phyloP scores from a whole-genome alignment of 2,888 invertebrate genomes.

The Heliconius aoede region DNA sequence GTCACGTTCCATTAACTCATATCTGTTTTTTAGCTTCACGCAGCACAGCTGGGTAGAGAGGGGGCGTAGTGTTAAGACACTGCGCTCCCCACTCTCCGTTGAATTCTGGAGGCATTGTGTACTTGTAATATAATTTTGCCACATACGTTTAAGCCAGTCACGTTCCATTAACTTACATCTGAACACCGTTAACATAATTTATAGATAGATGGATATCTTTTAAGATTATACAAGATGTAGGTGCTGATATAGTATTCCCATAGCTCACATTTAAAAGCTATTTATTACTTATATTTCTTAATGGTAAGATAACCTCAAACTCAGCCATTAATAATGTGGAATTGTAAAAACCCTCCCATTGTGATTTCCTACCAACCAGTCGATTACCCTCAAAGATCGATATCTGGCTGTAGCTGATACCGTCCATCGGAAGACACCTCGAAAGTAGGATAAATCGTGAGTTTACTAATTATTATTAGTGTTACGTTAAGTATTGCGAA shows the following conservation, averaged over 20 bases:
- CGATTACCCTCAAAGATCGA: slow-evolving; percentile 65
- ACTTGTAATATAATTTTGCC: slow-evolving; percentile 17
- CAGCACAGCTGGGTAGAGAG: too few relatives aligned
- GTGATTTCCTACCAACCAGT: slow-evolving; percentile 50
- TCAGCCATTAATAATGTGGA: slow-evolving; percentile 42
- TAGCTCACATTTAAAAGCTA: slow-evolving; percentile 33
- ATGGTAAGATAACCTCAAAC: slow-evolving; percentile 42
- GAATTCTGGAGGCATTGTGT: too few relatives aligned
- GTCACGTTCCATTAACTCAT: slow-evolving; percentile 20
- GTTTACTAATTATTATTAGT: slow-evolving; percentile 77
- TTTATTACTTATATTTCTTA: slow-evolving; percentile 34
- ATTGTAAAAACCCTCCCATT: slow-evolving; percentile 45
- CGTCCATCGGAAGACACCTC: slow-evolving; percentile 69
- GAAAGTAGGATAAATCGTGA: slow-evolving; percentile 79
- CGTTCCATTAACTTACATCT: slow-evolving; percentile 28
- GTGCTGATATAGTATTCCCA: slow-evolving; percentile 15
- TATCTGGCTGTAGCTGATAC: slow-evolving; percentile 75
- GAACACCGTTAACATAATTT: slow-evolving; percentile 13
- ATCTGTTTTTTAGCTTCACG: too few relatives aligned
- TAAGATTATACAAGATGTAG: slow-evolving; percentile 24
- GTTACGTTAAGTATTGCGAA: slow-evolving; percentile 74
- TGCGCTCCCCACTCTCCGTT: too few relatives aligned
- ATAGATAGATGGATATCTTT: slow-evolving; percentile 5
- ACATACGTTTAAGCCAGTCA: slow-evolving; percentile 24
- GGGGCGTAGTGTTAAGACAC: too few relatives aligned